Percentiles rank a stretch among this genome's conserved stretches.
Evolutionary conservation across 2,888 invertebrate species (phyloP).

Genomic region (Nebria brevicollis): DNA sequence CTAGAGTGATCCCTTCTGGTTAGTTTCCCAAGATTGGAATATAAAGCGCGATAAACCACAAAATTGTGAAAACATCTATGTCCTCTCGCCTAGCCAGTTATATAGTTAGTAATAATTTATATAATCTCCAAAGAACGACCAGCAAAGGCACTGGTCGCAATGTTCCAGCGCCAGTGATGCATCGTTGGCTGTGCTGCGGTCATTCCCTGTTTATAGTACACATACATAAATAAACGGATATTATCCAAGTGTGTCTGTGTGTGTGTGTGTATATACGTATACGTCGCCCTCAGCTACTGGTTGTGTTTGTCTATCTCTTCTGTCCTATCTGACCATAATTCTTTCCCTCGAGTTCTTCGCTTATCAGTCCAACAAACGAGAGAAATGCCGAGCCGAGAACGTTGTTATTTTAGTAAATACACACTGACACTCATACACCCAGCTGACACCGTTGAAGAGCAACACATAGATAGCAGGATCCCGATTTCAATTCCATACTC

Average conservation of each 20-base stretch:
- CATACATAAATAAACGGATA: not conserved
- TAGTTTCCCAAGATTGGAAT: not conserved
- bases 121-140: not conserved
- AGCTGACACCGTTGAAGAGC: not conserved
- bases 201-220: conserved; percentile 1
- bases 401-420: conserved; percentile 14
- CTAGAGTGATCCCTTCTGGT: not conserved
- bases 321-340: conserved; percentile 13
- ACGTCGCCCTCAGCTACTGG: not conserved
- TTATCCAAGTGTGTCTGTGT: not conserved
- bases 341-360: conserved; percentile 9
- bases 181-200: not conserved
- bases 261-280: not conserved
- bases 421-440: not conserved
- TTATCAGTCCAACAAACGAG: conserved; percentile 12
- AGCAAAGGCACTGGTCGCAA: not conserved
- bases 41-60: not conserved
- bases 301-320: conserved; percentile 14
- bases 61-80: not conserved
- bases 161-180: not conserved
- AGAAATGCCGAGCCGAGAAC: not conserved
- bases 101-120: not conserved
- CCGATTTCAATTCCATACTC: not conserved
- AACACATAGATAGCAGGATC: too few relatives aligned
- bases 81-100: not conserved